phyloP scores from a whole-genome alignment of 2,797 vertebrate genomes.

The Melanotaenia pygmaea region DNA sequence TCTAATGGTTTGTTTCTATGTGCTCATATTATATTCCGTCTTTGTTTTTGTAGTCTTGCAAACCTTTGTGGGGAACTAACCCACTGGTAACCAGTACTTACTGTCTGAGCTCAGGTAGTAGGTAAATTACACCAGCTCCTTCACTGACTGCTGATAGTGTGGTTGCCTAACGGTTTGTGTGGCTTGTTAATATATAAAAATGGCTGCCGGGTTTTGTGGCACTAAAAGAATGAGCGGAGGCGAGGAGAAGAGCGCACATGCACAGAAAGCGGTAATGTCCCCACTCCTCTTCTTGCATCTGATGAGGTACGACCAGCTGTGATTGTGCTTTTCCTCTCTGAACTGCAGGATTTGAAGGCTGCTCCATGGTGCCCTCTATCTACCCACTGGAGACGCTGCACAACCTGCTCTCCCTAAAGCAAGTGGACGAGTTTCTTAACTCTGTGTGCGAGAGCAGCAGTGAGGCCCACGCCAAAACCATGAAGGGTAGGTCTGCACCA shows the following conservation, averaged over 20 bases:
- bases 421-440: slow-evolving; percentile 95
- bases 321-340: slow-evolving; percentile 46
- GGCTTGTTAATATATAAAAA: slow-evolving; percentile 29
- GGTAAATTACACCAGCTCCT: slow-evolving; percentile 3
- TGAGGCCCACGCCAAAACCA: slow-evolving; percentile 85
- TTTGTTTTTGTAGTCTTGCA: slow-evolving; percentile 14
- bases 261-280: slow-evolving; percentile 27
- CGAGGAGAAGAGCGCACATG: slow-evolving; percentile 17
- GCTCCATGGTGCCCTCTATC: slow-evolving; percentile 97
- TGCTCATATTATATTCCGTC: background rate
- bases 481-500: slow-evolving; percentile 82
- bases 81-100: background rate
- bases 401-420: slow-evolving; percentile 95
- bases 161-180: slow-evolving; percentile 11
- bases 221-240: slow-evolving; percentile 5
- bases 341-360: slow-evolving; percentile 95
- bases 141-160: background rate
- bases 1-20: background rate
- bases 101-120: slow-evolving; percentile 1
- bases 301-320: slow-evolving; percentile 42
- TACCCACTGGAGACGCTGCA: slow-evolving; percentile 98
- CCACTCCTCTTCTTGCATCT: background rate
- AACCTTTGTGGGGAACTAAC: slow-evolving; percentile 15
- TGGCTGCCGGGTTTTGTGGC: slow-evolving; percentile 5
- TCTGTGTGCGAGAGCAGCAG: slow-evolving; percentile 88